Base-by-base conservation (phyloP, 2,113 vertebrate genomes). In the Prolemur simus region DNA sequence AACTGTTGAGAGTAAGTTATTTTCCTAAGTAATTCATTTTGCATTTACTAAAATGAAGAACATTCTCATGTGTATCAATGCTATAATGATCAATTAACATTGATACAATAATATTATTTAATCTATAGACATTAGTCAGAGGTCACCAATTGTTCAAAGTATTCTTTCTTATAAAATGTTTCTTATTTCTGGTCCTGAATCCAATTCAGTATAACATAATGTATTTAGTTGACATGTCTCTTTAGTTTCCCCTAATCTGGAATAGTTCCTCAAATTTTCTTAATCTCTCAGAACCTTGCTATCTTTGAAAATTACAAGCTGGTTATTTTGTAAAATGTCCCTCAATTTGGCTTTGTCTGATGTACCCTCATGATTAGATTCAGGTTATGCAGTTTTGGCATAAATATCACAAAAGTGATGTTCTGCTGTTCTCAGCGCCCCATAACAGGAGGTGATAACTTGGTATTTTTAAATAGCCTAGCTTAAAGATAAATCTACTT, bases 281-380 rank as follows among this genome's bases (percentile, higher is more conserved):
- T 39, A 76, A 2, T 63, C 27, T 94, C 88, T 78, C 39, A 76
- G 45, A 92, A 76, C 0, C 2, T 63, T 91, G 86, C 66, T 23
- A 63, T 34, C 11, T 94, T 73, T 81, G 17, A 90, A 95, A 95
- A 83, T 82, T 58, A 60, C 2, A 68, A n/a, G 42, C 17, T 54
- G 63, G 12, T 76, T 71, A 60, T 78, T 77, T 81, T 74, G 25
- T 60, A 91, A 90, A 78, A 76, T 81, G 6, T 37, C n/a, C 8
- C 25, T 85, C 29, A 10, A 11, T 71, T 49, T 71, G n/a, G 2
- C 27, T 80, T 76, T 85, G 17, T 52, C 27, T 89, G 34, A 47
- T 37, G 2, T 58, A n/a, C 0, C 20, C 4, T 73, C 2, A 34
- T 76, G 32, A 37, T 69, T 78, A 76, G 13, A 76, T 87, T 78